Base-by-base conservation (phyloP, 2,797 vertebrate species). In the Chrosomus eos region DNA sequence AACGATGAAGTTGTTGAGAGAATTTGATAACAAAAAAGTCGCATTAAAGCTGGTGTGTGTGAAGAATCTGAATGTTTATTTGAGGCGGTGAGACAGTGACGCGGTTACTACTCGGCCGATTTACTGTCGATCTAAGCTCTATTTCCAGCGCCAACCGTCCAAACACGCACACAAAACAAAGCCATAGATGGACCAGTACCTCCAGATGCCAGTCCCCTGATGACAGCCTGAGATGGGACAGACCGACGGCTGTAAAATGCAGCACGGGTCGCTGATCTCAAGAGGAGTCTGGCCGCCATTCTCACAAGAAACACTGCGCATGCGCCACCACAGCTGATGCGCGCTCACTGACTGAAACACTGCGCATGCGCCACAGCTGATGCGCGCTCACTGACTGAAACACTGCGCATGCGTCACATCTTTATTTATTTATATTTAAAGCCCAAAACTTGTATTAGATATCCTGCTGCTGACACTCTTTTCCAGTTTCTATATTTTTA, bases 271-370 rank as follows among this genome's bases (percentile, higher is more conserved):
- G 85, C 82, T 5, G 89, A 89, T 3, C 87, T 85, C 75, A 91
- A 66, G n/a, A 94, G 89, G 90, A 94, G 92, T 90, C 94, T 93
- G 93, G 93, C 93, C 85, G 94, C 93, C 94, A 94, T 94, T 19
- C 11, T 62, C 19, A 1, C 55, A 18, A 38, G 26, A 73, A 0
- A 11, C 10, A 48, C 53, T n/a, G 26, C 77, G 53, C 48, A 4
- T 53, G 53, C 51, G 16, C 5, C 60, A 2, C 5, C 60, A 2
- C 14, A 10, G 19, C 67, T 26, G 1, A 23, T 4, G 53, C 0
- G 3, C 21, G 28, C 43, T 45, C 13, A 45, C 45, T 1, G 14
- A 48, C 14, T 16, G n/a, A 45, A 1, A 7, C 7, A 51, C 68
- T 38, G 48, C 66, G 79, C 31, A 28, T 64, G 26, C 77, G 55